These are phyloP conservation scores for Prinia subflava DNA, from an alignment of 2,113 vertebrate genomes.

Conservation along the genomic window DNA sequence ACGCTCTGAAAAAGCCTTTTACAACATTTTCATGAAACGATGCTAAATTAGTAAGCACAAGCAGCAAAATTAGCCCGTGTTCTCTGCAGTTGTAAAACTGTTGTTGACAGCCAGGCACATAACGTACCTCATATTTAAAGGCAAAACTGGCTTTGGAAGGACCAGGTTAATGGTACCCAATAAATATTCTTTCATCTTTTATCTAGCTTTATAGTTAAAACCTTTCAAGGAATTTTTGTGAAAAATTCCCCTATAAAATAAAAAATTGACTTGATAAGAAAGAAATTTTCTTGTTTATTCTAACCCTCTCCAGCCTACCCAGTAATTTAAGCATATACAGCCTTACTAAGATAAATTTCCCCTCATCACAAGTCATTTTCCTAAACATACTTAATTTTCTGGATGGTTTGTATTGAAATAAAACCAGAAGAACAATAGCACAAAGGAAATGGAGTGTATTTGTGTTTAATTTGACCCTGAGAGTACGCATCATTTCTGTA, in stretches of 20 bases:
- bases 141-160: neutral
- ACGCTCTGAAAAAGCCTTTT: neutral
- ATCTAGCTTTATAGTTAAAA: neutral
- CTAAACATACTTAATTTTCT: neutral
- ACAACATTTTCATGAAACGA: neutral
- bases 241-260: neutral
- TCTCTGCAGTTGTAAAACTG: neutral
- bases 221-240: neutral
- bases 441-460: neutral
- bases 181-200: neutral
- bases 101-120: neutral
- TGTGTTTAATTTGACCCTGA: neutral
- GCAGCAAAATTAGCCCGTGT: neutral
- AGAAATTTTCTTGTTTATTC: neutral
- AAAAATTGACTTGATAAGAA: neutral
- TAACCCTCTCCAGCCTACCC: neutral
- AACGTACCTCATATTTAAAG: neutral
- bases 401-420: neutral
- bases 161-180: neutral
- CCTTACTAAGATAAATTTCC: neutral
- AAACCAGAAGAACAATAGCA: neutral
- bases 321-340: neutral
- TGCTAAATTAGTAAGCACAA: neutral
- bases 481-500: neutral
- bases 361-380: neutral